These are phyloP conservation scores for Chrysolina haemoptera DNA, from an alignment of 2,888 invertebrate species.

Conservation along the genomic window DNA sequence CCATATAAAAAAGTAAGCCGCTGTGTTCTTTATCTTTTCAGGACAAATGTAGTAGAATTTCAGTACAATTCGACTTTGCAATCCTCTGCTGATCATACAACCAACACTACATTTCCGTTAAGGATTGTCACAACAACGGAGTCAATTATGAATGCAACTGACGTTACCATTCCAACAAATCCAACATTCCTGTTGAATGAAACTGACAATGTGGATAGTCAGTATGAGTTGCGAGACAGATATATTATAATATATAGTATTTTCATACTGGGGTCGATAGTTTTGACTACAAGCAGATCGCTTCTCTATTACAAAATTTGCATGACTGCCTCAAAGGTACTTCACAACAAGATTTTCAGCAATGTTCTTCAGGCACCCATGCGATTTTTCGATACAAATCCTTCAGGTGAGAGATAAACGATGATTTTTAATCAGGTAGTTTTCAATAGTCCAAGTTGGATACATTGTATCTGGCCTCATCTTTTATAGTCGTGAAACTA, in stretches of 20 bases:
- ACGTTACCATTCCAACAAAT: background rate
- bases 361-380: conserved; percentile 83
- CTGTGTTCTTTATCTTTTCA: too few species aligned
- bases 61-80: background rate
- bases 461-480: too few species aligned
- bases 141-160: background rate
- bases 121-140: background rate
- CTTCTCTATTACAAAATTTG: conserved; percentile 81
- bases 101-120: background rate
- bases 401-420: conserved; percentile 75
- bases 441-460: too few species aligned
- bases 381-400: conserved; percentile 88
- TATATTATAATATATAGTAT: conserved; percentile 75
- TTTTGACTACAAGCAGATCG: conserved; percentile 78
- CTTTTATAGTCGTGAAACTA: too few species aligned
- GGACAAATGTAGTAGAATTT: conserved; percentile 69
- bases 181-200: background rate
- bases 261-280: conserved; percentile 75
- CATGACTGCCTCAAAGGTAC: conserved; percentile 80
- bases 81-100: background rate
- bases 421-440: background rate
- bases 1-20: too few species aligned
- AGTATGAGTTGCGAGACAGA: conserved; percentile 36
- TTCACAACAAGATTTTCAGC: conserved; percentile 86
- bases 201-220: background rate